Percentiles rank a stretch among this genome's conserved stretches.
These are phyloP conservation scores for Aromia moschata DNA, from an alignment of 2,888 invertebrate genomes.

Conservation along the genomic window DNA sequence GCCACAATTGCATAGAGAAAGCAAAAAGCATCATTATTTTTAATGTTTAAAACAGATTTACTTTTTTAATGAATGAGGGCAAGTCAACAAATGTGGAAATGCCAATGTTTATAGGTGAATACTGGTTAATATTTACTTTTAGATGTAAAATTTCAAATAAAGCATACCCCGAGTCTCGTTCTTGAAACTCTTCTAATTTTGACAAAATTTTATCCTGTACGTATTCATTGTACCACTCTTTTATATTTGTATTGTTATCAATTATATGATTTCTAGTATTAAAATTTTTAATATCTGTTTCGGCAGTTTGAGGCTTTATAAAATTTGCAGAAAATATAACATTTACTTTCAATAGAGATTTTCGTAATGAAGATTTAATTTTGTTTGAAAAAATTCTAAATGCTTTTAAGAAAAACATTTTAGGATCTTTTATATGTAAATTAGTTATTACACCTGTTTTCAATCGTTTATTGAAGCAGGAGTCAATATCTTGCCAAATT, in stretches of 20 bases:
- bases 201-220: too few species aligned
- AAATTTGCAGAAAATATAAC: too few species aligned
- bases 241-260: conserved; percentile 1
- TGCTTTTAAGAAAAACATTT: too few species aligned
- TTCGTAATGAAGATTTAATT: too few species aligned
- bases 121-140: conserved; percentile 20
- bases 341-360: too few species aligned
- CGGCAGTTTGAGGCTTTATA: neutral
- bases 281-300: conserved; percentile 11
- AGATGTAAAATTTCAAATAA: conserved; percentile 13
- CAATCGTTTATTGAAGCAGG: too few species aligned
- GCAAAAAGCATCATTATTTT: neutral
- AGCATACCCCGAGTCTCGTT: conserved; percentile 4
- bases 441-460: too few species aligned
- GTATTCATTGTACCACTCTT: neutral
- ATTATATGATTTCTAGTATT: conserved; percentile 2
- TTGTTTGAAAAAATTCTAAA: too few species aligned
- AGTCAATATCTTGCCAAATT: too few species aligned
- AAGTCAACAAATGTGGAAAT: neutral
- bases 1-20: conserved; percentile 4
- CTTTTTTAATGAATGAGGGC: conserved; percentile 8
- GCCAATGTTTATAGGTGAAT: conserved; percentile 12
- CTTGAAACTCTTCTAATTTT: conserved; percentile 1
- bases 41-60: conserved; percentile 10
- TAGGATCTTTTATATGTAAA: too few species aligned